phyloP scores from a whole-genome alignment of 2,797 vertebrate species.

The Antennarius maculatus region DNA sequence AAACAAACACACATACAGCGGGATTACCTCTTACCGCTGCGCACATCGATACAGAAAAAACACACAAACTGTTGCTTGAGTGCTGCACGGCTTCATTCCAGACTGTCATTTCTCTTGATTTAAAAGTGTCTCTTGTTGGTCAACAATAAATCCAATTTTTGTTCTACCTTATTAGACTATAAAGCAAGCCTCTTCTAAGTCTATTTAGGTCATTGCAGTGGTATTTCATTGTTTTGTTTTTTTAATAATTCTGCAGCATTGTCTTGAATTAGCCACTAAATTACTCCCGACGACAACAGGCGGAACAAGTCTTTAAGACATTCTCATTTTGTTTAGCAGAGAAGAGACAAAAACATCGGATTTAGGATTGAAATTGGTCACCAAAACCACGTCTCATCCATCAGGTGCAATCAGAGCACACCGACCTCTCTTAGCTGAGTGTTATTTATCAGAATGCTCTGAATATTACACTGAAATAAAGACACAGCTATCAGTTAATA shows the following conservation, averaged over 20 bases:
- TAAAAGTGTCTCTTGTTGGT: not conserved
- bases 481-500: slow-evolving; percentile 42
- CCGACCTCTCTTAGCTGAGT: no score
- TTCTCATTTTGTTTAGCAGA: not conserved
- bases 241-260: not conserved
- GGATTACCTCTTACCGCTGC: not conserved
- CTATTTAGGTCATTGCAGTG: not conserved
- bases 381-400: not conserved
- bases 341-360: not conserved
- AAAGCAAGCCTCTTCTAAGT: not conserved
- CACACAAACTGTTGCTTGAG: not conserved
- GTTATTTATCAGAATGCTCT: not conserved
- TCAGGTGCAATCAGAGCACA: no score
- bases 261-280: not conserved
- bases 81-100: not conserved
- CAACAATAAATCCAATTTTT: not conserved
- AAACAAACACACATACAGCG: not conserved
- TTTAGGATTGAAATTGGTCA: not conserved
- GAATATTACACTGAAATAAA: slow-evolving; percentile 28
- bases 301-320: not conserved
- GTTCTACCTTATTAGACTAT: not conserved
- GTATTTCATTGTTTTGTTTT: not conserved
- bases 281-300: not conserved
- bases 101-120: not conserved
- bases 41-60: not conserved